These are phyloP conservation scores for Ctenosaura bakeri DNA, from an alignment of 2,797 vertebrate species.

Conservation along the genomic window DNA sequence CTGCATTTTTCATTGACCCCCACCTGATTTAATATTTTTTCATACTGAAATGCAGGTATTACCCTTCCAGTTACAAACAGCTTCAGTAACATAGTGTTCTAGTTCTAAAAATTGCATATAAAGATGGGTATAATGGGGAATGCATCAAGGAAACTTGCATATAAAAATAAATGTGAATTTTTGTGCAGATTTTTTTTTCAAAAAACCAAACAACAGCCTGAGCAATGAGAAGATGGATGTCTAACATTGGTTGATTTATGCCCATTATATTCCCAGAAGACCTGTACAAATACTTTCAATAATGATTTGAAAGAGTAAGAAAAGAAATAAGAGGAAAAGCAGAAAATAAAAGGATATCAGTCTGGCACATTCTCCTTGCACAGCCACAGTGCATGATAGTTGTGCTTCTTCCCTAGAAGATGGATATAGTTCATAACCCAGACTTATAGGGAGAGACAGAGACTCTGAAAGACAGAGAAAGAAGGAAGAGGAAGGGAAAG, in stretches of 20 bases:
- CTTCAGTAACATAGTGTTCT: no score
- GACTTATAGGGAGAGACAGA: background rate
- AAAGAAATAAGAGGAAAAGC: background rate
- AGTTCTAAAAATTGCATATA: no score
- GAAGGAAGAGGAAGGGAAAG: no score
- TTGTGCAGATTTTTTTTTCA: background rate
- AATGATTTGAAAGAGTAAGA: background rate
- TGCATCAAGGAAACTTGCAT: background rate
- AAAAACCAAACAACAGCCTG: background rate
- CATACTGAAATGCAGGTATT: no score
- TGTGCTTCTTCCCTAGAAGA: background rate
- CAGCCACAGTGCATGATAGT: background rate
- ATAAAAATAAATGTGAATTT: background rate
- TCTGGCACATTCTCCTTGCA: background rate
- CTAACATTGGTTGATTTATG: background rate
- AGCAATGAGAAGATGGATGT: background rate
- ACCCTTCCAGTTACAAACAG: no score
- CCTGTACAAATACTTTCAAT: no score
- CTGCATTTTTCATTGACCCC: no score
- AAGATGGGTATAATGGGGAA: no score
- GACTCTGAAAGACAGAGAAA: no score
- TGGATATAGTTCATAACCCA: background rate
- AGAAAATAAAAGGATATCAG: background rate
- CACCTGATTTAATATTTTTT: no score
- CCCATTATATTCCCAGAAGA: background rate